Conservation (phyloP, 2,888 invertebrate species). For the Brenthis ino region DNA sequence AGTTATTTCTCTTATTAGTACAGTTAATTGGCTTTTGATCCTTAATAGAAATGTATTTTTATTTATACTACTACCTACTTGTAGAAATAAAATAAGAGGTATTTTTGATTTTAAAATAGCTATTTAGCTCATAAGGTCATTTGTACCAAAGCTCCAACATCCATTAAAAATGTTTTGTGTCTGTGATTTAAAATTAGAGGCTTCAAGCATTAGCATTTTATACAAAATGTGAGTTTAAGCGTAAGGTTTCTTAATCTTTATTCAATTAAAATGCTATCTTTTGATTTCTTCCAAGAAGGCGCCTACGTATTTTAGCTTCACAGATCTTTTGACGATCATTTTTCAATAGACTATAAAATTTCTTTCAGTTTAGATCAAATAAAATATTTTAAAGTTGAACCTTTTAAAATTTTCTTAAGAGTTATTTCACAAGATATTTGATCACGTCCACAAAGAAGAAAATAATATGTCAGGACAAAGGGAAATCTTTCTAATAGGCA, state of each 20-base stretch:
- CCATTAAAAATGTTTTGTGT: background rate
- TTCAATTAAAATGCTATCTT: background rate
- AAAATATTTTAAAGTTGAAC: background rate
- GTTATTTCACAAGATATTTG: background rate
- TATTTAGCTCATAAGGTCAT: no score
- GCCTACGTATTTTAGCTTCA: background rate
- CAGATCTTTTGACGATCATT: background rate
- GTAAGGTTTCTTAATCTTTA: constrained; percentile 9
- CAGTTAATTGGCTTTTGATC: background rate
- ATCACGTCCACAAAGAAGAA: constrained; percentile 8
- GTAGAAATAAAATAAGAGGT: no score
- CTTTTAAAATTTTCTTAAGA: background rate
- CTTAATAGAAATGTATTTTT: background rate
- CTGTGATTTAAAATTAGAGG: background rate
- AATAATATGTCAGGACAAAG: constrained; percentile 24
- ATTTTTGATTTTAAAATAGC: no score
- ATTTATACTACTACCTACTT: no score
- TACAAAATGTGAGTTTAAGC: background rate
- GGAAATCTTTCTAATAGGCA: constrained; percentile 35
- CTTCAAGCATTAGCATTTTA: background rate
- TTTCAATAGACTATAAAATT: background rate
- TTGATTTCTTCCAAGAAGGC: background rate
- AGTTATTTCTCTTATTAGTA: constrained; percentile 4
- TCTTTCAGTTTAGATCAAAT: background rate
- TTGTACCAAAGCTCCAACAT: no score